Base-by-base conservation (phyloP, 2,888 invertebrate species). In the Cantharis lateralis region DNA sequence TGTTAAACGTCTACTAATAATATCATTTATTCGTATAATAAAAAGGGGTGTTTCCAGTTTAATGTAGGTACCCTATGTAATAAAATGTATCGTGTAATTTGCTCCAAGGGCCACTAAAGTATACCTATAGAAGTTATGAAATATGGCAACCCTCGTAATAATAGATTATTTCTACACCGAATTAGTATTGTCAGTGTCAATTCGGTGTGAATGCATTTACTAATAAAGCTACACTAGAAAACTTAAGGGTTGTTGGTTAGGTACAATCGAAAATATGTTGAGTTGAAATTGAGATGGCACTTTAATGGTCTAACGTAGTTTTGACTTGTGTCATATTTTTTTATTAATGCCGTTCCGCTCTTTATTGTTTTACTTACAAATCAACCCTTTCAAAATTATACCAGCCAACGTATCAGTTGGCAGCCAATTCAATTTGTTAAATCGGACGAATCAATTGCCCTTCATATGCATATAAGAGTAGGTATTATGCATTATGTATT, bases 181-280 rank as follows among this genome's bases (percentile, higher is more conserved):
- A 87, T 86, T 86, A 85, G 86, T 83, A 86, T 87, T 87, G 87
- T 87, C 82, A 85, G 81, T 84, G 85, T 82, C 84, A 84, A 86
- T 83, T 85, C 84, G 84, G 83, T 83, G 86, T 86, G 84, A 86
- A 87, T 85, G 80, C 83, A 84, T 85, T 84, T 83, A 80, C 86
- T 87, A 87, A 87, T 87, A 86, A 86, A 87, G 86, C 85, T 83
- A 82, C 82, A 85, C 86, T 86, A 86, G 85, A 86, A 84, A 84
- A 79, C 80, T 71, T 77, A 81, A 26, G 79, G 80, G 80, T 73
- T 79, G 64, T 79, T 75, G 77, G 48, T 48, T 48, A 48, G 48
- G 71, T 74, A 77, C 77, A 79, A 79, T 77, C 75, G 66, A 64
- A 79, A 79, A 77, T 76, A 79, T 79, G 77, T 77, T 71, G 75